These are phyloP conservation scores for Melanotaenia boesemani DNA, from an alignment of 2,797 vertebrate species.

Conservation along the genomic window DNA sequence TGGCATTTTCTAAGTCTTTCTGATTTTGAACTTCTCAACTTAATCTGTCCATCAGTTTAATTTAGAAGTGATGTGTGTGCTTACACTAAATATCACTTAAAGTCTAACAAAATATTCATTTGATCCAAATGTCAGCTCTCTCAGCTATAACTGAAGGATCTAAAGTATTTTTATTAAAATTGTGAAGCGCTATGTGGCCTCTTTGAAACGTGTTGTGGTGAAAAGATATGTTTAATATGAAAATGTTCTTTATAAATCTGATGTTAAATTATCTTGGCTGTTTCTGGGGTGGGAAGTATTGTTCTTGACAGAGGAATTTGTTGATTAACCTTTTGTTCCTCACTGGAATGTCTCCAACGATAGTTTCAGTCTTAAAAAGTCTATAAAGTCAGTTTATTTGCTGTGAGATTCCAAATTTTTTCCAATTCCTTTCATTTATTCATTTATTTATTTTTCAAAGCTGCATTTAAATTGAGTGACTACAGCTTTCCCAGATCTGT, in stretches of 20 bases:
- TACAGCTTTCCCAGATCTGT: too few relatives aligned
- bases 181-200: background rate
- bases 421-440: background rate
- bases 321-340: background rate
- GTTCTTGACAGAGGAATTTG: background rate
- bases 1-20: background rate
- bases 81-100: background rate
- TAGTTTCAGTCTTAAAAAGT: background rate
- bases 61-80: background rate
- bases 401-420: background rate
- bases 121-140: background rate
- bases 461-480: too few relatives aligned
- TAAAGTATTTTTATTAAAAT: background rate
- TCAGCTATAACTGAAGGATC: background rate
- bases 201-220: background rate
- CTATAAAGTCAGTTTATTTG: background rate
- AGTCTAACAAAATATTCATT: background rate
- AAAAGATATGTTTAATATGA: background rate
- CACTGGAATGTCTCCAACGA: background rate
- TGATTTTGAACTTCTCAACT: background rate
- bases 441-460: too few relatives aligned
- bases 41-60: background rate
- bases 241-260: background rate
- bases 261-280: background rate
- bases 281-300: background rate